Conservation (phyloP, 1,140 invertebrate genomes). For the Aleiodes sp. region DNA sequence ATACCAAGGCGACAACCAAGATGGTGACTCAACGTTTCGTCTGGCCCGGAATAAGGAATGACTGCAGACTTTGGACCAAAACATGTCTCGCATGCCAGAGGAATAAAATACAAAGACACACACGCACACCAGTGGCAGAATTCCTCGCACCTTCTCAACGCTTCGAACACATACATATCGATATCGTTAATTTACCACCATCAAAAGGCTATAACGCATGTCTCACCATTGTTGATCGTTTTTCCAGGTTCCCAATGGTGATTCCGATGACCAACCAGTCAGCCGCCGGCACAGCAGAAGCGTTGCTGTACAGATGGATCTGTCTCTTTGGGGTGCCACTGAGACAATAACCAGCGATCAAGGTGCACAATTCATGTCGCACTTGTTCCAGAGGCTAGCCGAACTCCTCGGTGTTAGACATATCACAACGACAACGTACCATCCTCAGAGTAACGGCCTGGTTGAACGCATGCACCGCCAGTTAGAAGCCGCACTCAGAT, state of each 20-base stretch:
- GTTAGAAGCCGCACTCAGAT: too few relatives aligned
- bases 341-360: too few relatives aligned
- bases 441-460: too few relatives aligned
- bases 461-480: too few relatives aligned
- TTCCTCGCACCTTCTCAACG: background rate
- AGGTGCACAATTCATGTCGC: too few relatives aligned
- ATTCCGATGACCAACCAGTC: background rate
- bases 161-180: background rate
- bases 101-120: background rate
- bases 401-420: too few relatives aligned
- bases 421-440: too few relatives aligned
- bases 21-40: background rate
- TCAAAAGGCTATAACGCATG: background rate
- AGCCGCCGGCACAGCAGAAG: too few relatives aligned
- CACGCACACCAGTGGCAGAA: background rate
- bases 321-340: too few relatives aligned
- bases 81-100: too few relatives aligned
- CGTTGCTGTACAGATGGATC: too few relatives aligned
- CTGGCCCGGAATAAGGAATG: background rate
- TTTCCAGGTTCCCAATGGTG: background rate
- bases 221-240: background rate
- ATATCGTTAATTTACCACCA: background rate
- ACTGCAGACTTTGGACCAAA: background rate
- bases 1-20: background rate
- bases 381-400: too few relatives aligned